phyloP scores from a whole-genome alignment of 2,888 invertebrate species.

The Isoperla grammatica region DNA sequence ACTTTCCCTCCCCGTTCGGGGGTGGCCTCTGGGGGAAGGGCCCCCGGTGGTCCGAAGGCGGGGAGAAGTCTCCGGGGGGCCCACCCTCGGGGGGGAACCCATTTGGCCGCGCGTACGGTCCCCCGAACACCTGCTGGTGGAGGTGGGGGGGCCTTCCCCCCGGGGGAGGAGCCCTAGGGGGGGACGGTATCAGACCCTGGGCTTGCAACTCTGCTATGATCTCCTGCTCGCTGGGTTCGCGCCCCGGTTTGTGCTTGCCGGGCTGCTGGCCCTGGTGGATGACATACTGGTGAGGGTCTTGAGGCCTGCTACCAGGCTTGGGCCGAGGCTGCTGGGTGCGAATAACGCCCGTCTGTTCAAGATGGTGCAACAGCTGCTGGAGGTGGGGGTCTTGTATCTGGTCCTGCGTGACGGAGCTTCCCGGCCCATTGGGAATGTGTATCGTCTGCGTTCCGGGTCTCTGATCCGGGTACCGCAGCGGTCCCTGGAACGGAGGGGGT shows the following conservation, averaged over 20 bases:
- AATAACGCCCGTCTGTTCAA: conserved; percentile 12
- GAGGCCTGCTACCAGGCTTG: neutral
- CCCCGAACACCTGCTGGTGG: neutral
- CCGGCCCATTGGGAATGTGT: conserved; percentile 10
- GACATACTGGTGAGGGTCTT: conserved; percentile 2
- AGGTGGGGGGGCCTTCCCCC: neutral
- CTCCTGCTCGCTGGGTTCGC: conserved; percentile 13
- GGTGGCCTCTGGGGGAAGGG: conserved; percentile 25
- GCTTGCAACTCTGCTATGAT: conserved; percentile 23
- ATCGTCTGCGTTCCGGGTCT: conserved; percentile 6
- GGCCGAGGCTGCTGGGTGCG: conserved; percentile 5
- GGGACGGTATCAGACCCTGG: conserved; percentile 19
- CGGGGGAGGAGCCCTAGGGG: neutral
- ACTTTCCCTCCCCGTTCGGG: conserved; percentile 28
- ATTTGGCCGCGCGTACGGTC: neutral
- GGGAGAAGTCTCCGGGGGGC: neutral
- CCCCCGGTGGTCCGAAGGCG: neutral
- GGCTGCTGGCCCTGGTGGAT: conserved; percentile 11
- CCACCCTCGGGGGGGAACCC: neutral
- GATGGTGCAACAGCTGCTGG: conserved; percentile 14
- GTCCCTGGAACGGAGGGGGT: conserved; percentile 17
- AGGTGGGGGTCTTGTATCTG: conserved; percentile 11
- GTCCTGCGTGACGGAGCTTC: neutral
- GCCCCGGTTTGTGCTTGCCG: neutral
- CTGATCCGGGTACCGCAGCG: neutral